Evolutionary conservation across 2,888 invertebrate genomes (phyloP).

Genomic region (Dasypolia templi): DNA sequence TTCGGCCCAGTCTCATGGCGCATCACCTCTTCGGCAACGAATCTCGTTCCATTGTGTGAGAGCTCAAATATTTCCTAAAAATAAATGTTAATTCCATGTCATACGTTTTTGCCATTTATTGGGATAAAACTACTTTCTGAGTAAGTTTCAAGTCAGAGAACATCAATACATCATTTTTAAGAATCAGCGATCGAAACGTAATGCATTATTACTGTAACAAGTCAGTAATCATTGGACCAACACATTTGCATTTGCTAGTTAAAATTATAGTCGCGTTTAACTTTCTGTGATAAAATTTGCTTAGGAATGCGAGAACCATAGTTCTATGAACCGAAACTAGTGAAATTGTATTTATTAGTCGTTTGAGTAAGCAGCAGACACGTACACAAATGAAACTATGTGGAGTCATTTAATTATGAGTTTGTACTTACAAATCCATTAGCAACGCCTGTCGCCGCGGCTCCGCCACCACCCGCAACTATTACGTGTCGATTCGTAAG

Average conservation of each 20-base stretch:
- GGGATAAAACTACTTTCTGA: background rate
- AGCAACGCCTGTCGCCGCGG: conserved; percentile 98
- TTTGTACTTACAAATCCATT: conserved; percentile 97
- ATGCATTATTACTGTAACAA: conserved; percentile 21
- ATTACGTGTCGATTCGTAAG: conserved; percentile 97
- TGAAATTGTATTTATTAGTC: conserved; percentile 58
- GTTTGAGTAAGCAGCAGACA: conserved; percentile 74
- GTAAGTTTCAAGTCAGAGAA: background rate
- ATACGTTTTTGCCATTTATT: background rate
- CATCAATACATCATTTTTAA: conserved; percentile 6
- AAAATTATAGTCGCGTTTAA: conserved; percentile 21
- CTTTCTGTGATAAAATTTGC: conserved; percentile 36
- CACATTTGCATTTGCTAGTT: conserved; percentile 16
- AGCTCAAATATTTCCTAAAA: conserved; percentile 97
- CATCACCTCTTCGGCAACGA: conserved; percentile 96
- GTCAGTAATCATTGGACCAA: conserved; percentile 34
- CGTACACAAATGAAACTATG: conserved; percentile 69
- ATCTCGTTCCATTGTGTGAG: conserved; percentile 95
- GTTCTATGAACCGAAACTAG: conserved; percentile 26
- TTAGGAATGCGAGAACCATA: conserved; percentile 42
- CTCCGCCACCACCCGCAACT: conserved; percentile 99
- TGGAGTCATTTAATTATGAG: conserved; percentile 42
- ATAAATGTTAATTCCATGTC: conserved; percentile 54
- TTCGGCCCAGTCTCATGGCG: conserved; percentile 96
- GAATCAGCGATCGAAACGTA: conserved; percentile 15